Evolutionary conservation across 2,113 vertebrate species (phyloP), one percentile per base, ranked within the genome.

Genomic region (Oreochromis aureus): DNA sequence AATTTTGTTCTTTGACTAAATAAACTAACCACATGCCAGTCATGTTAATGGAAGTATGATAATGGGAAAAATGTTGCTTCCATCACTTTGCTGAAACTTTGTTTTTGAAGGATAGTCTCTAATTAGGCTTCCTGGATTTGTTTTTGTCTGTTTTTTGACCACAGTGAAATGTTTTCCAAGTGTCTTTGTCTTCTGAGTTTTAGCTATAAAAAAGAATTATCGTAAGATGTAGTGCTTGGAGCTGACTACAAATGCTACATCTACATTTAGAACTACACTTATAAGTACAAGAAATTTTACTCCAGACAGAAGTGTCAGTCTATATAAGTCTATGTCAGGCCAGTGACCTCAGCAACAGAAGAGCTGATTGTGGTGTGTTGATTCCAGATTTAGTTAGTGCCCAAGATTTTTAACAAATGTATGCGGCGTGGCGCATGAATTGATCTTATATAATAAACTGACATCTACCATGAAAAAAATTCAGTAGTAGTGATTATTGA

Each of bases 201-300:
- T 19, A 30, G 44, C 71, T 76, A 1, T 76, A 48, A 76, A 48
- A 46, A 1, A 32, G 44, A 48, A 76, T 22, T 22, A 10, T 22
- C 9, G 5, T 22, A 5, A n/a, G 7, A n/a, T 54, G 51, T 11
- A 22, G n/a, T 6, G 54, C 5, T 22, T 11, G n/a, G 2, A 55
- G 13, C 46, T 48, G 46, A 48, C 13, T 48, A 48, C 46, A 48
- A 48, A 19, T 10, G n/a, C 10, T n/a, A n/a, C 51, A 10, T 15
- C 16, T 51, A 4, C 16, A 48, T 41, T 41, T 41, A 41, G 4
- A 41, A 41, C 10, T 12, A 41, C 41, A 41, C 7, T 41, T 18
- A 51, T 19, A 53, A 19, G 7, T 41, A 46, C 44, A 1, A 27
- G 0, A 30, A 18, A 48, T 18, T 0, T 76, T 0, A 27, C 69